A percentile compares a stretch with the other conserved stretches of the same genome.
Evolutionary conservation across 2,888 invertebrate genomes (phyloP).

Genomic region (Polyploca ridens): DNA sequence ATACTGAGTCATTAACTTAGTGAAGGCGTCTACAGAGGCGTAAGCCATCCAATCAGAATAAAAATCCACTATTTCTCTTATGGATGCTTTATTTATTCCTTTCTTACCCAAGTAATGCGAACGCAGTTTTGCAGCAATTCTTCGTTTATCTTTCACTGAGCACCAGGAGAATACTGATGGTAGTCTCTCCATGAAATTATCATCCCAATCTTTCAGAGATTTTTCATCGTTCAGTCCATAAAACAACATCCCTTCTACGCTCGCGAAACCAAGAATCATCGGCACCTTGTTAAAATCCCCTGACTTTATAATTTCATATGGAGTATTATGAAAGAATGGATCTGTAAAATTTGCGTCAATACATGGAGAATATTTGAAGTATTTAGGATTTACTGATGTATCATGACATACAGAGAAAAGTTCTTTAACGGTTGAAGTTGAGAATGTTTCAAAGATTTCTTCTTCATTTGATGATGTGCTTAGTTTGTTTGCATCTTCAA

Average conservation of each 20-base stretch:
- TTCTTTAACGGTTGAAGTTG: slow-evolving; percentile 48
- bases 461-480: slow-evolving; percentile 38
- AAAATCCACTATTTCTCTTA: slow-evolving; percentile 51
- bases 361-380: slow-evolving; percentile 74
- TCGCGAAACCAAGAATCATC: slow-evolving; percentile 62
- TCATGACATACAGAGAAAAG: slow-evolving; percentile 56
- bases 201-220: slow-evolving; percentile 57
- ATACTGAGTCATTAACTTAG: slow-evolving; percentile 52
- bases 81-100: slow-evolving; percentile 42
- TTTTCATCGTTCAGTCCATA: slow-evolving; percentile 58
- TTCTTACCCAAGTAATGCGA: slow-evolving; percentile 61
- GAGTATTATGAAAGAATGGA: slow-evolving; percentile 68
- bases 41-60: slow-evolving; percentile 72
- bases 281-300: slow-evolving; percentile 70
- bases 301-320: slow-evolving; percentile 63
- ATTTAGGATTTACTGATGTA: slow-evolving; percentile 59
- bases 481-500: slow-evolving; percentile 64
- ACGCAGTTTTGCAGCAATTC: slow-evolving; percentile 57
- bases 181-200: slow-evolving; percentile 60
- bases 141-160: slow-evolving; percentile 48
- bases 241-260: slow-evolving; percentile 69
- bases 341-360: slow-evolving; percentile 59
- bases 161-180: slow-evolving; percentile 71
- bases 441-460: slow-evolving; percentile 57
- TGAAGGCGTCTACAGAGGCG: slow-evolving; percentile 57